A percentile compares a stretch with the other conserved stretches of the same genome.
Conservation (phyloP, 37 sponge, comb jelly and placozoan genomes). For the Diacarnus erythraeanus region DNA sequence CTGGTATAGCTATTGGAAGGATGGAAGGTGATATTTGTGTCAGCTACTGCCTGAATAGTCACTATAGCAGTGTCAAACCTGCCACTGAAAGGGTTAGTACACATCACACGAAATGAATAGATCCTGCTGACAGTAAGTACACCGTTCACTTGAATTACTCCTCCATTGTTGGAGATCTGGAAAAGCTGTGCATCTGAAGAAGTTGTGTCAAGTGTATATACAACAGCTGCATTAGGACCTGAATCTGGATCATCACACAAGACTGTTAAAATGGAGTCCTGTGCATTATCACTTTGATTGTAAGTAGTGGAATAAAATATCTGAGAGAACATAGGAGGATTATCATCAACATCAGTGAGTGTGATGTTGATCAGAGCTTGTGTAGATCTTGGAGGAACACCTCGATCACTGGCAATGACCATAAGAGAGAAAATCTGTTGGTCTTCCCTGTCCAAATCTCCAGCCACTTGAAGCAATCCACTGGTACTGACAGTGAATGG, state of each 20-base stretch:
- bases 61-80: slow-evolving; percentile 49
- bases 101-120: slow-evolving; percentile 39
- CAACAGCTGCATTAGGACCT: slow-evolving; percentile 22
- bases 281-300: background rate
- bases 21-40: slow-evolving; percentile 52
- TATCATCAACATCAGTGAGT: slow-evolving; percentile 55
- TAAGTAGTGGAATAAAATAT: slow-evolving; percentile 18
- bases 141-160: background rate
- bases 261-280: slow-evolving; percentile 8
- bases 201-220: slow-evolving; percentile 18
- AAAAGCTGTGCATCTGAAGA: slow-evolving; percentile 16
- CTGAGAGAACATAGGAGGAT: slow-evolving; percentile 34
- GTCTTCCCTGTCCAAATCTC: slow-evolving; percentile 46
- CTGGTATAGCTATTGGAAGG: slow-evolving; percentile 8
- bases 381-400: background rate
- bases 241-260: slow-evolving; percentile 55
- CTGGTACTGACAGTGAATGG: slow-evolving; percentile 7
- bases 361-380: slow-evolving; percentile 14
- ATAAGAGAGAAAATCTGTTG: slow-evolving; percentile 24
- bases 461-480: slow-evolving; percentile 24
- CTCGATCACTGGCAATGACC: slow-evolving; percentile 30
- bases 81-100: slow-evolving; percentile 17
- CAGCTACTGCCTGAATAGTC: slow-evolving; percentile 10
- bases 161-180: background rate
- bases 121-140: slow-evolving; percentile 9